Evolutionary conservation across 2,888 invertebrate genomes (phyloP).

Genomic region (Rhagophthalmus giganteus): DNA sequence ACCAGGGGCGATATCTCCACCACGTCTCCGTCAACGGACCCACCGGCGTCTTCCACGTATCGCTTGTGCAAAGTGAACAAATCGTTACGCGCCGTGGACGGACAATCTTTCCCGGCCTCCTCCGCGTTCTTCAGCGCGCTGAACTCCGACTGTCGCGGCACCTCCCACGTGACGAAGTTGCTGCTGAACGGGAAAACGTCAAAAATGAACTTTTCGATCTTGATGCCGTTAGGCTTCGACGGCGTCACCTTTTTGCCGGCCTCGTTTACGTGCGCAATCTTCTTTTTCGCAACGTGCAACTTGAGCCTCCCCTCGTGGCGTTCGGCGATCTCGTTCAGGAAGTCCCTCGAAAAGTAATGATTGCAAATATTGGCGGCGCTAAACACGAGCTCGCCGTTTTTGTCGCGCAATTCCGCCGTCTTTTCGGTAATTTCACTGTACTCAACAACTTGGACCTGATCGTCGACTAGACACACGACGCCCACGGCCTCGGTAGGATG

Average conservation of each 20-base stretch:
- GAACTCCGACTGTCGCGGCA: constrained; percentile 89
- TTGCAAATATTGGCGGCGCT: constrained; percentile 98
- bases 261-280: constrained; percentile 83
- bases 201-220: constrained; percentile 99
- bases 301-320: constrained; percentile 76
- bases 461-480: constrained; percentile 91
- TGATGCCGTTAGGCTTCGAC: constrained; percentile 88
- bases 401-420: constrained; percentile 78
- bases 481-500: constrained; percentile 93
- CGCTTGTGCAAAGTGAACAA: constrained; percentile 75
- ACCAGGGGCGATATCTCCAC: constrained; percentile 91
- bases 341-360: constrained; percentile 91
- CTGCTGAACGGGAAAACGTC: constrained; percentile 95
- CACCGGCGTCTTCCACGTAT: constrained; percentile 82
- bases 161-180: constrained; percentile 91
- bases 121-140: constrained; percentile 96
- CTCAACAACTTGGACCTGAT: constrained; percentile 89
- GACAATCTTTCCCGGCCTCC: constrained; percentile 84
- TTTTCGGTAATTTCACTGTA: constrained; percentile 93
- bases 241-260: constrained; percentile 75
- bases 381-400: constrained; percentile 81
- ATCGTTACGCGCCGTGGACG: constrained; percentile 81
- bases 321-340: constrained; percentile 73
- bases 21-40: constrained; percentile 66
- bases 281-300: constrained; percentile 95